phyloP scores from a whole-genome alignment of 2,113 vertebrate species.

The Hepsetus odoe region DNA sequence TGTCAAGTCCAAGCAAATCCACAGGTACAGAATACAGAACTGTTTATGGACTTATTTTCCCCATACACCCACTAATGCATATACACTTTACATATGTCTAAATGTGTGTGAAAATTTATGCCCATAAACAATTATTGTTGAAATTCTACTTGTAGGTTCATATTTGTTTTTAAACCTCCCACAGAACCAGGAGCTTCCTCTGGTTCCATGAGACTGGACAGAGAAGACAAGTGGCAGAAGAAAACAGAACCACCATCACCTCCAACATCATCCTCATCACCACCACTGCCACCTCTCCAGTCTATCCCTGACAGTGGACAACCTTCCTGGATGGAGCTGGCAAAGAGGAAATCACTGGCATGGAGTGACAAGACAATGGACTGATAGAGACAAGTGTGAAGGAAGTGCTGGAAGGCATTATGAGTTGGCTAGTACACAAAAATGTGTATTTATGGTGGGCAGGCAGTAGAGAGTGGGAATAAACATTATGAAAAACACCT shows the following conservation, averaged over 20 bases:
- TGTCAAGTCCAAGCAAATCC: constrained; percentile 3
- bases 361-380: constrained; percentile 91
- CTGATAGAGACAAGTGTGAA: constrained; percentile 49
- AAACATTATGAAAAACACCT: neutral
- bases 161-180: neutral
- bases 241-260: constrained; percentile 62
- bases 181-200: constrained; percentile 63
- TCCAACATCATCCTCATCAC: constrained; percentile 58
- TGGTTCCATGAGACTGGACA: constrained; percentile 52
- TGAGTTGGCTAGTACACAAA: neutral
- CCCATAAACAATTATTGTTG: neutral
- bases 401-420: neutral
- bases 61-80: too few species aligned
- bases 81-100: too few species aligned
- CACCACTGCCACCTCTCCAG: constrained; percentile 61
- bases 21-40: constrained; percentile 44
- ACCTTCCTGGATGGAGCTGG: constrained; percentile 96
- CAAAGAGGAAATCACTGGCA: constrained; percentile 96
- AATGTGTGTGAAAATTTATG: neutral
- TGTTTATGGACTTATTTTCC: too few species aligned
- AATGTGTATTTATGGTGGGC: constrained; percentile 3
- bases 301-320: constrained; percentile 72
- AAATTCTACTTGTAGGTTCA: neutral
- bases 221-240: constrained; percentile 72
- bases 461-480: neutral